These are phyloP conservation scores for Melinaea menophilus DNA, from an alignment of 2,888 invertebrate genomes.

Conservation along the genomic window DNA sequence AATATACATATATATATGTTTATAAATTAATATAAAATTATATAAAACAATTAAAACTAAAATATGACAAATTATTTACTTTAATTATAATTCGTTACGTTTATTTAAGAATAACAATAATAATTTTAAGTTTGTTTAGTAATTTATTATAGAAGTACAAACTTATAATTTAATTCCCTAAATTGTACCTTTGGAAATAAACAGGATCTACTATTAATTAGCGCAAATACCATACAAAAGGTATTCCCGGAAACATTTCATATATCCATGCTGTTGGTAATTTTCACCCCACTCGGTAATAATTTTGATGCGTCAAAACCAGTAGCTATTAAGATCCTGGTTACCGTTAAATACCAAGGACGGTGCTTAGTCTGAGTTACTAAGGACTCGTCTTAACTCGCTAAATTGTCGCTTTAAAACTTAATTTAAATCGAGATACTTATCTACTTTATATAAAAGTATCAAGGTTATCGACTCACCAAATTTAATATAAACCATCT, in stretches of 20 bases:
- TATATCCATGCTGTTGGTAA: constrained; percentile 19
- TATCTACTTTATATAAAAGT: background rate
- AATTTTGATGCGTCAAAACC: constrained; percentile 58
- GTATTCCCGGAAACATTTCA: constrained; percentile 16
- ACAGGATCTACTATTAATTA: constrained; percentile 1
- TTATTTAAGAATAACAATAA: too few species aligned
- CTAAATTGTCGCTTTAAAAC: background rate
- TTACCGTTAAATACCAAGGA: constrained; percentile 70
- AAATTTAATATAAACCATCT: too few species aligned
- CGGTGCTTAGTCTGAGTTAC: constrained; percentile 36
- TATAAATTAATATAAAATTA: too few species aligned
- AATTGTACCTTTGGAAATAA: background rate
- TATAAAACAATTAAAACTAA: too few species aligned
- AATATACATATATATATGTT: too few species aligned
- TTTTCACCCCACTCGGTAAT: constrained; percentile 28
- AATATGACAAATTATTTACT: too few species aligned
- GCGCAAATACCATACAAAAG: constrained; percentile 3
- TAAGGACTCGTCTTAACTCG: constrained; percentile 21
- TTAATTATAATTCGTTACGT: too few species aligned
- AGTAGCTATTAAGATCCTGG: constrained; percentile 65
- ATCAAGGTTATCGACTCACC: too few species aligned
- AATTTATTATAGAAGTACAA: too few species aligned
- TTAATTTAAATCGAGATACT: background rate
- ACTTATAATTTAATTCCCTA: background rate
- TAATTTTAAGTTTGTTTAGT: too few species aligned